Evolutionary conservation across 30 jellyfish, hydroid and myxozoan genomes (phyloP), one percentile per base, ranked within the genome.

Genomic region (Cassiopea xamachana): DNA sequence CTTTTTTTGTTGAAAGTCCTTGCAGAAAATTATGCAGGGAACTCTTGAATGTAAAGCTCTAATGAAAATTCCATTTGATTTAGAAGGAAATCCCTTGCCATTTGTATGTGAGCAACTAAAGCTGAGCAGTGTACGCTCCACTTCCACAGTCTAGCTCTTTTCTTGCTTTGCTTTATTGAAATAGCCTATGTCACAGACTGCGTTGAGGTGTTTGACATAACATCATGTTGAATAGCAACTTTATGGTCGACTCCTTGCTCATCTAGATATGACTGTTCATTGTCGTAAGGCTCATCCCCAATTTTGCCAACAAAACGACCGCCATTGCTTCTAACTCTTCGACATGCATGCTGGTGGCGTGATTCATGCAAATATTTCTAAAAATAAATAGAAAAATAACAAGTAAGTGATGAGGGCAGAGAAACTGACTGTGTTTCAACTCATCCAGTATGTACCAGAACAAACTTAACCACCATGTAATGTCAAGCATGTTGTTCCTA

Each of bases 331-430:
- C 99, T 91, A 16, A 92, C 94, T 6, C 99, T 93, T 18, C 99
- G 92, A 50, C 97, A 97, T 7, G 99, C 99, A 82, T 96, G 99
- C 84, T 80, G 96, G 69, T 96, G 99, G 8, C 99, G 96, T 15
- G 99, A 96, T 55, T 96, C 99, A 77, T 96, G 99, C 46, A 96
- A 86, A 75, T 96, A 96, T 92, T 96, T 96, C 99, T 96, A 78
- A 39, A 70, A 77, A 80, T 45, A 58, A 2, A 79, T 7, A 17
- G 2, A 79, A 77, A 67, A 68, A 60, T 10, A 55, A 55, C 64
- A 58, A 58, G 46, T 81, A 55, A 9, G 48, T 8, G 82, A 16
- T 14, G 16, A 81, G 17, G 6, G 44, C 60, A 58, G 46, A 17
- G 5, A 13, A 16, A 27, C 39, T 27, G 39, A 27, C 39, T 27